Evolutionary conservation across 1,140 invertebrate species (phyloP), one percentile per base, ranked within the genome.

Genomic region (Plutomurus gul): DNA sequence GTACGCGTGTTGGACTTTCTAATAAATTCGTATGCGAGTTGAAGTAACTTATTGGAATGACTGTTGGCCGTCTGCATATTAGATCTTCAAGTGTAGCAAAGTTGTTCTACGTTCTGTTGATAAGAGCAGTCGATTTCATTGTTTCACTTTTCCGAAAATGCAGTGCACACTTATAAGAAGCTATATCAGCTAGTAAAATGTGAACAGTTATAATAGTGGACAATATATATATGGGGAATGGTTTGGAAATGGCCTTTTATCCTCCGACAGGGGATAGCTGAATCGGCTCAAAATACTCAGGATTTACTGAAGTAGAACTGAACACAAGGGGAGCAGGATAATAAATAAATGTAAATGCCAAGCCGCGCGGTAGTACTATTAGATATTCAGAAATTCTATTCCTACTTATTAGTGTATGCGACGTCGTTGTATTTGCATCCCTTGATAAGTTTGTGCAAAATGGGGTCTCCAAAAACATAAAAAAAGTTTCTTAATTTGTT

Each of bases 61-160:
- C 36, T 65, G 30, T 30, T 36, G 56, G 39, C 39, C 10, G 10
- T 43, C 11, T 43, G n/a, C 27, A 65, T 33, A 65, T 27, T 33
- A 25, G 13, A 33, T 30, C n/a, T 25, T 36, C 36, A 33, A 43
- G 39, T 43, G 7, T n/a, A 43, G n/a, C 39, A 43, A 65, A 65
- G 16, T 16, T 27, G 16, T 51, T 3, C 39, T 22, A 22, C 27
- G 36, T 7, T 65, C n/a, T 65, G 56, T 65, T 65, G 25, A 30
- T 33, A 65, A 33, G n/a, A 65, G 30, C 56, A 65, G 56, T 36
- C 25, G 16, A 65, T 65, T n/a, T 65, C 56, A 65, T 65, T 65
- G 56, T 65, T 65, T 65, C 18, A 36, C 56, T 65, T 65, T 65
- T 65, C 27, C 16, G 30, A 0, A 16, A 47, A 16, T 47, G 25